phyloP scores from a whole-genome alignment of 2,888 invertebrate species.

The Eristalinus sepulchralis region DNA sequence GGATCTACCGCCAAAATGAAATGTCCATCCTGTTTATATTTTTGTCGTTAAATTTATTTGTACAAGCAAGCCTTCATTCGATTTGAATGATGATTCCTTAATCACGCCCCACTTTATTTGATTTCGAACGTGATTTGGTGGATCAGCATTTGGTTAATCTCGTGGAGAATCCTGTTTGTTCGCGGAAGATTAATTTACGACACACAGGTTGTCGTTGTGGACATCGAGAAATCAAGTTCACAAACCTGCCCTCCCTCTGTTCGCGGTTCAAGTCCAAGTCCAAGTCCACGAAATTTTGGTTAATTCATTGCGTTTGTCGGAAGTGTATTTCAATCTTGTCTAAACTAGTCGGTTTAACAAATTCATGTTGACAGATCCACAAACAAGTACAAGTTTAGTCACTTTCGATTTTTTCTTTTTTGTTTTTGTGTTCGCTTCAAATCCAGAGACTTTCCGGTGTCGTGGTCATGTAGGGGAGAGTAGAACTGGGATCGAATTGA shows the following conservation, averaged over 20 bases:
- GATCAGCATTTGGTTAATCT: neutral
- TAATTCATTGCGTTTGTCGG: neutral
- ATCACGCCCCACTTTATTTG: neutral
- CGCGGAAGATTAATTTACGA: constrained; percentile 38
- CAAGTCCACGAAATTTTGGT: neutral
- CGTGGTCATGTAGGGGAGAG: too few species aligned
- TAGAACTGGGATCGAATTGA: too few species aligned
- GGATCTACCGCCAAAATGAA: neutral
- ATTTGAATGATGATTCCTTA: neutral
- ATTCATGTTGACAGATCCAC: neutral
- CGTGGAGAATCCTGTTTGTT: constrained; percentile 35
- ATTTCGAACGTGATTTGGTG: neutral
- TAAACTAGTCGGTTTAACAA: neutral
- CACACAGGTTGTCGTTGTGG: neutral
- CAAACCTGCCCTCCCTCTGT: neutral
- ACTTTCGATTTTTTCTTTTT: neutral
- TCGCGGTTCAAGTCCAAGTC: too few species aligned
- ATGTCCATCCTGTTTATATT: neutral
- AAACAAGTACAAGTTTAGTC: too few species aligned
- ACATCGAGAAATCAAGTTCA: neutral
- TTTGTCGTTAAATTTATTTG: neutral
- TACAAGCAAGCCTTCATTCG: neutral
- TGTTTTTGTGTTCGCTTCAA: neutral
- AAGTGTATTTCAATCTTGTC: neutral
- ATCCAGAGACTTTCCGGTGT: too few species aligned